Evolutionary conservation across 2,888 invertebrate genomes (phyloP).

Genomic region (Drosophila quasianomalipes): DNA sequence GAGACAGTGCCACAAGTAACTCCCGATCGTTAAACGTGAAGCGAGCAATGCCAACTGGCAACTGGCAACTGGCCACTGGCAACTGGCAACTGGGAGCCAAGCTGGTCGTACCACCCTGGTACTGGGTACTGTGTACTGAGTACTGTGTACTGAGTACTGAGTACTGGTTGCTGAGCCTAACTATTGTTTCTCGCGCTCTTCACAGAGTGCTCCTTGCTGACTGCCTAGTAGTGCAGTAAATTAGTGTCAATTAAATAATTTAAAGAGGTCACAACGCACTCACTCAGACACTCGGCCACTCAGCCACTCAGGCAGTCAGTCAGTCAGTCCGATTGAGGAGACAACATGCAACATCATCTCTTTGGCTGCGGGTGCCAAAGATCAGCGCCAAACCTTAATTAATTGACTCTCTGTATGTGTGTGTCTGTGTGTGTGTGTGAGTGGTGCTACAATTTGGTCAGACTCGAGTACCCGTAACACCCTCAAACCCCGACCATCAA

Average conservation of each 20-base stretch:
- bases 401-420: constrained; percentile 62
- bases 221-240: constrained; percentile 73
- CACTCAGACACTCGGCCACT: constrained; percentile 1
- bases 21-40: constrained; percentile 20
- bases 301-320: neutral
- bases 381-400: constrained; percentile 79
- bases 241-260: constrained; percentile 86
- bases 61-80: constrained; percentile 53
- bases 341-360: constrained; percentile 38
- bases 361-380: constrained; percentile 76
- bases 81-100: constrained; percentile 53
- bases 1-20: neutral
- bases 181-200: constrained; percentile 29
- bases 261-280: constrained; percentile 83
- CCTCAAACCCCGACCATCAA: neutral
- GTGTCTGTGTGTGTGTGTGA: constrained; percentile 9
- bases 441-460: neutral
- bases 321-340: neutral
- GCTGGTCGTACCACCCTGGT: constrained; percentile 17
- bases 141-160: constrained; percentile 1
- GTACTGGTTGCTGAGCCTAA: neutral
- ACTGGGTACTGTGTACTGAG: constrained; percentile 4
- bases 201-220: constrained; percentile 40
- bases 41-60: constrained; percentile 31
- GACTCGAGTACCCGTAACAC: neutral